phyloP scores from a whole-genome alignment of 2,797 vertebrate species.

The Poecilia gillii region DNA sequence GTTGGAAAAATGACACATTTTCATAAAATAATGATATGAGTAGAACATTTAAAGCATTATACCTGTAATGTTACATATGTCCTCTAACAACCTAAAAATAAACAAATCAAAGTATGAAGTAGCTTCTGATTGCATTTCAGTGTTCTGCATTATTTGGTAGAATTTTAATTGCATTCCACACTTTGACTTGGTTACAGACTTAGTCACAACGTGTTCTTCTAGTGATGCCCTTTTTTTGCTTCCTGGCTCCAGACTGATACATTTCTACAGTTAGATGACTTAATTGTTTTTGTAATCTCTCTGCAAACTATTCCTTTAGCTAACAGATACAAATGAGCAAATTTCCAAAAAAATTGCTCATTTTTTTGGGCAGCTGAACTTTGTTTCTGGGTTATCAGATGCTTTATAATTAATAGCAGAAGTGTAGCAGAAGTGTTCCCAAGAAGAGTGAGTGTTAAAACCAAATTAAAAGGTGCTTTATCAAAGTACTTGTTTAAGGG shows the following conservation, averaged over 20 bases:
- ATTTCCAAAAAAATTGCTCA: neutral
- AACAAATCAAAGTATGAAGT: neutral
- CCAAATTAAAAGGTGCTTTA: neutral
- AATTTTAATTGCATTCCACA: neutral
- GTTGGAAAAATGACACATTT: neutral
- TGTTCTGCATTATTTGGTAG: neutral
- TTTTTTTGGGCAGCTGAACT: neutral
- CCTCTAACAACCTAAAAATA: neutral
- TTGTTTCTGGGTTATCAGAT: neutral
- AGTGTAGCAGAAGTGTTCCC: neutral
- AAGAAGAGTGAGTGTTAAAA: neutral
- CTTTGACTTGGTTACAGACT: neutral
- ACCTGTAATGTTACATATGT: neutral
- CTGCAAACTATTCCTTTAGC: neutral
- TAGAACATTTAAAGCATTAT: neutral
- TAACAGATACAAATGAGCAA: neutral
- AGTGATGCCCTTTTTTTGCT: neutral
- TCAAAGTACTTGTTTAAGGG: neutral
- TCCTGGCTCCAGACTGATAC: neutral
- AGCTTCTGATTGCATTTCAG: neutral
- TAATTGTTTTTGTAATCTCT: neutral
- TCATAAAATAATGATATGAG: neutral
- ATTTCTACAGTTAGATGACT: neutral
- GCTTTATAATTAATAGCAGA: neutral
- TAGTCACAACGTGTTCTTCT: neutral